Percentiles rank a stretch among this genome's conserved stretches.
Evolutionary conservation across 1,140 invertebrate genomes (phyloP).

Genomic region (Zaprionus africanus): DNA sequence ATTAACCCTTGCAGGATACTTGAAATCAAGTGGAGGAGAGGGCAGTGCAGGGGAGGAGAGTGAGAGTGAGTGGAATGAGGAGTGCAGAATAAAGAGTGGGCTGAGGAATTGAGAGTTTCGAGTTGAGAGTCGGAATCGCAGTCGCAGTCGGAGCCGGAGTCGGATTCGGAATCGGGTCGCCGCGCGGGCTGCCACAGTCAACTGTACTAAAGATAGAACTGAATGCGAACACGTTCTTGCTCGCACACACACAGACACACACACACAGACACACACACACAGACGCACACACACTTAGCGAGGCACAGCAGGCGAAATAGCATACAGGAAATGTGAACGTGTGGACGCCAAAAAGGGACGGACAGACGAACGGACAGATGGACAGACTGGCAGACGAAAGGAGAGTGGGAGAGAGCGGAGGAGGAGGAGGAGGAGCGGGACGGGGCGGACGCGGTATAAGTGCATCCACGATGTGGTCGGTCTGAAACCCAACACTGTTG

Average conservation of each 20-base stretch:
- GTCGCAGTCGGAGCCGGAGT: slow-evolving; percentile 11
- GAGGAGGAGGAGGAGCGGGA: background rate
- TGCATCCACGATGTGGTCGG: slow-evolving; percentile 64
- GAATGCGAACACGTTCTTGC: slow-evolving; percentile 70
- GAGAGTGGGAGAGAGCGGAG: slow-evolving; percentile 1
- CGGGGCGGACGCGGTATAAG: slow-evolving; percentile 52
- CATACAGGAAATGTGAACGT: slow-evolving; percentile 70
- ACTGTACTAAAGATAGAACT: slow-evolving; percentile 77
- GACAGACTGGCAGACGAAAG: background rate
- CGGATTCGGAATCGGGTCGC: slow-evolving; percentile 36
- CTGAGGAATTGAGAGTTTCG: background rate
- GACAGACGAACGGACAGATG: slow-evolving; percentile 5
- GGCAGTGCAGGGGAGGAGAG: background rate
- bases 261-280: slow-evolving; percentile 16
- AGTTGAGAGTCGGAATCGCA: slow-evolving; percentile 5
- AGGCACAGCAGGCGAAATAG: slow-evolving; percentile 43
- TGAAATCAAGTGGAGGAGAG: background rate
- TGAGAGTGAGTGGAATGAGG: background rate
- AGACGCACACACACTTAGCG: slow-evolving; percentile 2
- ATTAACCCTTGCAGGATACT: slow-evolving; percentile 11
- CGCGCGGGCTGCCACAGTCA: slow-evolving; percentile 44
- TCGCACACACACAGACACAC: slow-evolving; percentile 33
- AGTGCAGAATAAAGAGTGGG: background rate
- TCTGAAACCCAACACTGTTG: slow-evolving; percentile 77
- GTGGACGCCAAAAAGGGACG: slow-evolving; percentile 37